A percentile compares a stretch with the other conserved stretches of the same genome.
Conservation (phyloP, 2,113 vertebrate species). For the Egretta garzetta region DNA sequence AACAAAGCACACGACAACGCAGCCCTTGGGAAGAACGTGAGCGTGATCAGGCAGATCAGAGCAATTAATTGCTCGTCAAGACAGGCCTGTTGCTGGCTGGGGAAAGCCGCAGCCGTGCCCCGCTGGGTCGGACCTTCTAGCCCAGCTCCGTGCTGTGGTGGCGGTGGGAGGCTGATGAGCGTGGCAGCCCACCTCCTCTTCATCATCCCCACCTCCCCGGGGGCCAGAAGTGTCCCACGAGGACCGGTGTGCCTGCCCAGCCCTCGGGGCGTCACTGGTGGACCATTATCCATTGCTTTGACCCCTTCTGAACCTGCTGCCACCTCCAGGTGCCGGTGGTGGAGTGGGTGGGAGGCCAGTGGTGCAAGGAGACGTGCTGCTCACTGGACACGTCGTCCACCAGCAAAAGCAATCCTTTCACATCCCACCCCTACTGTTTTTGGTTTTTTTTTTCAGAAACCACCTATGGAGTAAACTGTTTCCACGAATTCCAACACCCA, state of each 20-base stretch:
- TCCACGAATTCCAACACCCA: slow-evolving; percentile 69
- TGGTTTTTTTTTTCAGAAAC: slow-evolving; percentile 19
- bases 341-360: neutral
- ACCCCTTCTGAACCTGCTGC: neutral
- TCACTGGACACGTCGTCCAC: fast-evolving
- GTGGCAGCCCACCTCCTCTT: neutral
- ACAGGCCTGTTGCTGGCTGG: neutral
- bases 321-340: fast-evolving
- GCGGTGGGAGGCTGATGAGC: neutral
- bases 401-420: neutral
- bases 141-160: neutral
- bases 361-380: fast-evolving
- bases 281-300: fast-evolving
- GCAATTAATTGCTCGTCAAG: neutral
- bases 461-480: slow-evolving; percentile 62
- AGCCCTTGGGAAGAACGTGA: neutral
- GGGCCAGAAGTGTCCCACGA: neutral
- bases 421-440: neutral
- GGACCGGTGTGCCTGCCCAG: fast-evolving
- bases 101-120: fast-evolving
- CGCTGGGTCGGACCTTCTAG: fast-evolving
- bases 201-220: neutral
- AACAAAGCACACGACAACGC: neutral
- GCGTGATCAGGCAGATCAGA: neutral
- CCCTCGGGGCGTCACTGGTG: neutral